Base-by-base conservation (phyloP, 2,797 vertebrate genomes). In the Tiaroga cobitis region DNA sequence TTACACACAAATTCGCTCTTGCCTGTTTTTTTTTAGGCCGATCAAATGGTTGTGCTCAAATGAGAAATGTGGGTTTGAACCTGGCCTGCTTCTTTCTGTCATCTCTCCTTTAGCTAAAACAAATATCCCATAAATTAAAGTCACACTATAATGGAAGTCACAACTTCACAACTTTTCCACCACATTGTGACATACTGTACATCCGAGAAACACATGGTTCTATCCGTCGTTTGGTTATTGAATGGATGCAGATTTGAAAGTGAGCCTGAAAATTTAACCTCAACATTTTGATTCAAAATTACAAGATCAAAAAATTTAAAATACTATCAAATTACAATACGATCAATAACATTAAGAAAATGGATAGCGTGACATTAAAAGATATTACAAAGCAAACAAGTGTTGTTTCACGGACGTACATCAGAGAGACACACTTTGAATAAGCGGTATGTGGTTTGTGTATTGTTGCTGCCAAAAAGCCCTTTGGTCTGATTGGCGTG, bases 391-490 rank as follows among this genome's bases (percentile, higher is more conserved):
- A 21, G 21, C 24, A 76, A 76, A 39, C 24, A 61, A 74, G 21
- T 72, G 13, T 24, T 24, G 37, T 69, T 70, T 59, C 37, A 34
- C 68, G 10, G 32, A 59, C 16, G 18, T 73, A 41, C 29, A 73
- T 85, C 43, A 80, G 39, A 63, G 29, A 85, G n/a, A 73, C 15
- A 9, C 21, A 72, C 26, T 43, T 79, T 79, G 16, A 46, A 51
- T 46, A 6, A 73, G 68, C 77, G 59, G 81, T 43, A 81, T 83
- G 59, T 65, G 59, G 68, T 80, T 75, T 70, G 54, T 68, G 78
- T 83, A 59, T 88, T 56, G 73, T 84, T 80, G 72, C 51, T 78
- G 67, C 61, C 83, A 80, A 84, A 85, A 87, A 87, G 70, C 81
- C 81, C 54, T 63, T 63, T 59, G 61, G 74, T 86, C 34, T 82